A percentile compares a stretch with the other conserved stretches of the same genome.
These are phyloP conservation scores for Lepidurus packardi DNA, from an alignment of 1,140 invertebrate species.

Conservation along the genomic window DNA sequence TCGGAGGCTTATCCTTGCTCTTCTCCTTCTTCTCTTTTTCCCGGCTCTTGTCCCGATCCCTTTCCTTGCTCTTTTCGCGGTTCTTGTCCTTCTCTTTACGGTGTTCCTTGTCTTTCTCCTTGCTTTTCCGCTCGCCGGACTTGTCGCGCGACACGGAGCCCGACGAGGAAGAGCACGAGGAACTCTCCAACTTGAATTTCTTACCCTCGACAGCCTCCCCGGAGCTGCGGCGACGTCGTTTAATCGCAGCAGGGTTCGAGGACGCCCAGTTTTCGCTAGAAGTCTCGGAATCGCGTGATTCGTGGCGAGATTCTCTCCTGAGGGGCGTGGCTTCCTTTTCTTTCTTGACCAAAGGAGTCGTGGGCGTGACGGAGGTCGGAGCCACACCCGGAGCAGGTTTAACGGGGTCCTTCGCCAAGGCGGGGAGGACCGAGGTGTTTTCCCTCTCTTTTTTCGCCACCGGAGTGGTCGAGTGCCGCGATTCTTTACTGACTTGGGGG, in stretches of 20 bases:
- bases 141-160: conserved; percentile 8
- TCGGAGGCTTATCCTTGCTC: conserved; percentile 39
- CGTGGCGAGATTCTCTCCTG: background rate
- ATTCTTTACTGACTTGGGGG: background rate
- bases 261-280: background rate
- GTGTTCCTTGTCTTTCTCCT: conserved; percentile 39
- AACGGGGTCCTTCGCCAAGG: background rate
- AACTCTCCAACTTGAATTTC: conserved; percentile 26
- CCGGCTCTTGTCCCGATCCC: conserved; percentile 37
- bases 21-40: conserved; percentile 33
- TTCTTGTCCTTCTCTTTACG: conserved; percentile 47
- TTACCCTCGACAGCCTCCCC: background rate
- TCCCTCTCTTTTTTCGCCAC: conserved; percentile 28
- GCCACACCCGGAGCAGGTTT: background rate
- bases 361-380: conserved; percentile 36
- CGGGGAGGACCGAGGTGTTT: background rate
- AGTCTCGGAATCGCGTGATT: conserved; percentile 28
- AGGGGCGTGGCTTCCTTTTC: conserved; percentile 36
- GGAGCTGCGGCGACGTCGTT: conserved; percentile 23
- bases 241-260: background rate
- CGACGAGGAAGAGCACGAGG: background rate
- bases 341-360: conserved; percentile 36
- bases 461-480: background rate
- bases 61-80: conserved; percentile 45
- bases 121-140: conserved; percentile 31